Base-by-base conservation (phyloP, 2,888 invertebrate genomes). In the Thumatha senex region DNA sequence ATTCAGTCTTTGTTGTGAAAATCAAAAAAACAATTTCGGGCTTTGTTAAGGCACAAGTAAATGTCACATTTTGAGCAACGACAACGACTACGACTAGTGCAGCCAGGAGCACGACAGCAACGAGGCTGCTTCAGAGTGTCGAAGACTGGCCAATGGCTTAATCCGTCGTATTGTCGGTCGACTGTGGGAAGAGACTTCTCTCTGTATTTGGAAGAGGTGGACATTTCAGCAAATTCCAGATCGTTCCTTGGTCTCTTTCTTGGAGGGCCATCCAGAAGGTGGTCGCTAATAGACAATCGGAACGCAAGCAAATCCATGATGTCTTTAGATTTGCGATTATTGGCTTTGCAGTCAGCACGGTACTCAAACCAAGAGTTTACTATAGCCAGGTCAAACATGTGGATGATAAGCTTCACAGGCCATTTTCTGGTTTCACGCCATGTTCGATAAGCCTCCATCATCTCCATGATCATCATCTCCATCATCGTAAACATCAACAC, bases 291-390 rank as follows among this genome's bases (percentile, higher is more conserved):
- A 35, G 24, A 18, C 33, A 43, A 18, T 12, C 35, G 18, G 18
- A 57, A 54, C 51, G 51, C 51, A 9, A 51, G 38, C 46, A 51
- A 51, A 31, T 66, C 67, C 49, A 71, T 47, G 0, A 45, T 48
- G 7, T 67, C 63, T 29, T 49, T 60, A 36, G 39, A 34, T 52
- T 48, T 48, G 15, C 40, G 33, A 15, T 33, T 34, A 18, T 42
- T 52, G 24, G 47, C 47, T 34, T 44, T 40, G 45, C 44, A 48
- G 40, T 40, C 45, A 47, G 11, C 14, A 46, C 39, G 42, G 33
- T 46, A 46, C 38, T 43, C 42, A 46, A 42, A 41, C 46, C 51
- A 42, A 39, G 42, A 36, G 35, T 51, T 50, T 30, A 50, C 45
- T 35, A 50, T 29, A 8, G 40, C 40, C 29, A 45, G 43, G 46